Percentiles rank a stretch among this genome's conserved stretches.
phyloP scores from a whole-genome alignment of 2,797 vertebrate genomes.

The Linurgus olivaceus region DNA sequence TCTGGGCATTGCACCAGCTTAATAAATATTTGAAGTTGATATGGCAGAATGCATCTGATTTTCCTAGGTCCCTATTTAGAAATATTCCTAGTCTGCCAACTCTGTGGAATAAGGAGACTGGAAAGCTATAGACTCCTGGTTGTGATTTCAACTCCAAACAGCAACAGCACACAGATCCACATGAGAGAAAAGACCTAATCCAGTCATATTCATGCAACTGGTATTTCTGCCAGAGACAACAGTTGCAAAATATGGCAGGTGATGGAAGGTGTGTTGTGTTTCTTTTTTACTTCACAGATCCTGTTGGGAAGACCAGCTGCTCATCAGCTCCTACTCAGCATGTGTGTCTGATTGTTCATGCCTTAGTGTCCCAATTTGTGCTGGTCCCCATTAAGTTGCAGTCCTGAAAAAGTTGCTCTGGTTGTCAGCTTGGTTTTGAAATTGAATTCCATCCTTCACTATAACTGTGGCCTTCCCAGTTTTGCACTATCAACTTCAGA shows the following conservation, averaged over 20 bases:
- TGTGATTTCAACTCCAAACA: not conserved
- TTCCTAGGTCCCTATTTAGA: not conserved
- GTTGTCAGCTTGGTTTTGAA: not conserved
- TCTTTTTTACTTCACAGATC: not conserved
- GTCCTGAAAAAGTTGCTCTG: not conserved
- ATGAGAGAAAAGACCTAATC: not conserved
- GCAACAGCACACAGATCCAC: fast-evolving
- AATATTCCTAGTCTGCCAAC: not conserved
- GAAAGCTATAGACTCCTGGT: not conserved
- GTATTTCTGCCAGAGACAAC: not conserved
- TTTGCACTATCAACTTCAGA: not conserved
- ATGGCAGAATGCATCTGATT: not conserved
- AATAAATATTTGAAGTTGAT: not conserved
- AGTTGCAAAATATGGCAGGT: not conserved
- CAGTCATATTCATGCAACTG: not conserved
- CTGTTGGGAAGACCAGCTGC: not conserved
- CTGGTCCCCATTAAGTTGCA: not conserved
- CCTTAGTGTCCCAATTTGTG: fast-evolving
- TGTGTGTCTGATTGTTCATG: not conserved
- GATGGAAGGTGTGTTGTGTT: not conserved
- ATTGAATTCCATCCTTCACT: not conserved
- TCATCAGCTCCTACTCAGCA: not conserved
- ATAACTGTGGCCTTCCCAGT: not conserved
- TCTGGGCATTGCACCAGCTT: not conserved
- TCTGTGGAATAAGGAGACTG: not conserved